Base-by-base conservation (phyloP, 2,113 vertebrate genomes). In the Cariama cristata region DNA sequence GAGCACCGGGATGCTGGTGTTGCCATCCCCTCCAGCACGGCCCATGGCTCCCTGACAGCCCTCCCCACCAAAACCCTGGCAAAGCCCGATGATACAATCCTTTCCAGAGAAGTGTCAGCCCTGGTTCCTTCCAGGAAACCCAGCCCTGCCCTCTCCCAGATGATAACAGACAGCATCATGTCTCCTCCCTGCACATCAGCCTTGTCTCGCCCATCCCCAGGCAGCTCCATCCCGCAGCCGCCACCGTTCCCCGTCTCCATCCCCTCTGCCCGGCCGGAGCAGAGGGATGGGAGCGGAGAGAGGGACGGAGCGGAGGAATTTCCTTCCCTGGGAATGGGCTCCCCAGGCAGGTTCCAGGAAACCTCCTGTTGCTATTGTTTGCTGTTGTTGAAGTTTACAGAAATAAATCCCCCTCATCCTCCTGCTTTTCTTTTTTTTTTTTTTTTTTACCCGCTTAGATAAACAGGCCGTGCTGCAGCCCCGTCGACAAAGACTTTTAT, bases 361-460 rank as follows among this genome's bases (percentile, higher is more conserved):
- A 82, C 59, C 73, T 91, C 95, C 95, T 33, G 62, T 95, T 79
- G 91, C 86, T 97, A 96, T 96, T 97, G 95, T 96, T 96, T 93
- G 84, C 84, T 93, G 80, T 53, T 85, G 17, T 45, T 84, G 66
- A 72, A 82, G 89, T 55, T 76, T 77, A 73, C 80, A 90, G 90
- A 68, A 93, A 82, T 42, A 90, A 94, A 87, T 19, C 56, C 60
- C 77, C 79, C 66, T 68, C 73, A n/a, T 75, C 68, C 79, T 88
- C 64, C 68, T 22, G 45, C 42, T 93, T 79, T 69, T 52, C 42
- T 62, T 81, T 2, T 45, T 14, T 4, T 10, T 1, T 27, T 68
- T 55, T 77, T 76, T 58, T 79, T 69, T 32, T 24, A 22, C 72
- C 33, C 16, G 0, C 44, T 93, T 49, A 76, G 42, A 95, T 87